Percentiles rank a stretch among this genome's conserved stretches.
Evolutionary conservation across 2,797 vertebrate genomes (phyloP).

Genomic region (Tapirus indicus): DNA sequence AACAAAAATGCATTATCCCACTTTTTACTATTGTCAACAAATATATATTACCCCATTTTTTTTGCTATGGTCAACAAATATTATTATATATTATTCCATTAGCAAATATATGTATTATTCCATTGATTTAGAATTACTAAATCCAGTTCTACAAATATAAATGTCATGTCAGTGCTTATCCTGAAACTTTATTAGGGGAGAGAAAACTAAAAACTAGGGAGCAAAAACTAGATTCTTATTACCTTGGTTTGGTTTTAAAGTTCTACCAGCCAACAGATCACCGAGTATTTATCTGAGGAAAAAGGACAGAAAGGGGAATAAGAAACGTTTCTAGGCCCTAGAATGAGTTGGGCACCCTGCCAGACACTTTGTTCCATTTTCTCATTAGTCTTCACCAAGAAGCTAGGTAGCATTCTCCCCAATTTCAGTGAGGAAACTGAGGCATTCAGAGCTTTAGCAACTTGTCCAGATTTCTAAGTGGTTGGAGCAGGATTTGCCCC

Average conservation of each 20-base stretch:
- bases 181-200: not conserved
- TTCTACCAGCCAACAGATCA: not conserved
- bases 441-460: not conserved
- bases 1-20: not conserved
- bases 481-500: not conserved
- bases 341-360: not conserved
- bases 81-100: not conserved
- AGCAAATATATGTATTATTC: not conserved
- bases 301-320: not conserved
- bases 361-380: not conserved
- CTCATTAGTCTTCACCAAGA: not conserved
- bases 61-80: not conserved
- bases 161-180: not conserved
- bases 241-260: constrained; percentile 24
- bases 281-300: not conserved
- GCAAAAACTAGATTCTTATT: not conserved
- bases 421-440: not conserved
- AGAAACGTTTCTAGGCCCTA: not conserved
- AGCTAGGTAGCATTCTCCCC: not conserved
- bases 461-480: not conserved
- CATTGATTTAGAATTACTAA: constrained; percentile 26
- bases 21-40: not conserved
- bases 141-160: not conserved
- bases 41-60: not conserved
- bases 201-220: not conserved